These are phyloP conservation scores for Colinus virginianus DNA, from an alignment of 2,113 vertebrate species.

Conservation along the genomic window DNA sequence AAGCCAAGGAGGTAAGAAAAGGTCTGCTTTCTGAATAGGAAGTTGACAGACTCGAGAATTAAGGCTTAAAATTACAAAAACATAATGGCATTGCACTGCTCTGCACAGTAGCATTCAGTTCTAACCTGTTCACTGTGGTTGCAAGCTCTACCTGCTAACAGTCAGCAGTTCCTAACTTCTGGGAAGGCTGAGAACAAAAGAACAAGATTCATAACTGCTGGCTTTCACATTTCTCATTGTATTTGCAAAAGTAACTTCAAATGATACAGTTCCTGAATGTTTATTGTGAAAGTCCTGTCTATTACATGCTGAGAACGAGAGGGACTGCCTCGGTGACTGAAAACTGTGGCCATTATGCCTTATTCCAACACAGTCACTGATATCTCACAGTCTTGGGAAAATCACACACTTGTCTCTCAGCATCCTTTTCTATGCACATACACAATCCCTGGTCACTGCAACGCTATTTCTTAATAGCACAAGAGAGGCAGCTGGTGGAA, in stretches of 20 bases:
- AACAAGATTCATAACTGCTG: neutral
- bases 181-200: neutral
- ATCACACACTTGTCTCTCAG: fast-evolving
- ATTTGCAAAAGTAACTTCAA: neutral
- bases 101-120: neutral
- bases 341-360: neutral
- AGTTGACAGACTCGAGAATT: neutral
- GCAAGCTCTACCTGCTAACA: neutral
- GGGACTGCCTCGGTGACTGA: neutral
- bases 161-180: neutral
- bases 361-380: neutral
- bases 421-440: neutral
- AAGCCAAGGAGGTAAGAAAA: neutral
- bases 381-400: neutral
- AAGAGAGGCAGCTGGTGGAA: neutral
- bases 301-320: neutral
- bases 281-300: neutral
- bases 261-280: neutral
- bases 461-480: neutral
- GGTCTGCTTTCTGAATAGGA: neutral
- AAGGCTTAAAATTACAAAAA: neutral
- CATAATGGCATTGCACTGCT: neutral
- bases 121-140: neutral
- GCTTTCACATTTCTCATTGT: neutral
- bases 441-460: neutral